Percentiles rank a stretch among this genome's conserved stretches.
These are phyloP conservation scores for Pyrrhosoma nymphula DNA, from an alignment of 2,888 invertebrate species.

Conservation along the genomic window DNA sequence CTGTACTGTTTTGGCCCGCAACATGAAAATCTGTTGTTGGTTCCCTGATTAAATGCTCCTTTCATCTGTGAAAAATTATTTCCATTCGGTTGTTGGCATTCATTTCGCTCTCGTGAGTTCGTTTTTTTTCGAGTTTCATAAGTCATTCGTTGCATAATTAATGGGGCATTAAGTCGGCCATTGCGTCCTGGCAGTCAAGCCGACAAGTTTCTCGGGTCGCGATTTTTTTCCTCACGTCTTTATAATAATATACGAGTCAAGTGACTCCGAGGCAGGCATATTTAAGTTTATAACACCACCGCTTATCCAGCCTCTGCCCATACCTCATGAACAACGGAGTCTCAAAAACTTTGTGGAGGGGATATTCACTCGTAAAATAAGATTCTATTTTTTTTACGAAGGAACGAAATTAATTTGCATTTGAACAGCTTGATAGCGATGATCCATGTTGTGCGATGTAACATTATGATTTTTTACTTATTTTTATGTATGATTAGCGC, in stretches of 20 bases:
- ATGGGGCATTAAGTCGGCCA: conserved; percentile 15
- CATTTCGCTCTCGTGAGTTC: background rate
- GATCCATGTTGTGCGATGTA: too few relatives aligned
- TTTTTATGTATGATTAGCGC: too few relatives aligned
- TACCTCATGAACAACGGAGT: too few relatives aligned
- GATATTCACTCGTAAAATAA: background rate
- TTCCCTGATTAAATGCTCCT: background rate
- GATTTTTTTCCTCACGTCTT: conserved; percentile 2
- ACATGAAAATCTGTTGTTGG: background rate
- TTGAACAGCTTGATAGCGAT: too few relatives aligned
- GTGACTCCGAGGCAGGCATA: background rate
- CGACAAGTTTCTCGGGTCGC: background rate
- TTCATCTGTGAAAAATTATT: background rate
- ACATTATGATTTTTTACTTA: too few relatives aligned
- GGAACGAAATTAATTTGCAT: too few relatives aligned
- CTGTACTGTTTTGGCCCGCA: background rate
- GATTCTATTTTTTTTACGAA: background rate
- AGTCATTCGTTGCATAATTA: conserved; percentile 9
- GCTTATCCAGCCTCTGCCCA: too few relatives aligned
- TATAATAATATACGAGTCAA: background rate
- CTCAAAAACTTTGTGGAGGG: too few relatives aligned
- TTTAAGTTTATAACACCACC: background rate
- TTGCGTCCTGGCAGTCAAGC: background rate
- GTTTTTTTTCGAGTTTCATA: background rate
- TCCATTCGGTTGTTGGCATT: background rate